Percentiles rank a stretch among this genome's conserved stretches.
Conservation (phyloP, 2,888 invertebrate species). For the Parnassius apollo region DNA sequence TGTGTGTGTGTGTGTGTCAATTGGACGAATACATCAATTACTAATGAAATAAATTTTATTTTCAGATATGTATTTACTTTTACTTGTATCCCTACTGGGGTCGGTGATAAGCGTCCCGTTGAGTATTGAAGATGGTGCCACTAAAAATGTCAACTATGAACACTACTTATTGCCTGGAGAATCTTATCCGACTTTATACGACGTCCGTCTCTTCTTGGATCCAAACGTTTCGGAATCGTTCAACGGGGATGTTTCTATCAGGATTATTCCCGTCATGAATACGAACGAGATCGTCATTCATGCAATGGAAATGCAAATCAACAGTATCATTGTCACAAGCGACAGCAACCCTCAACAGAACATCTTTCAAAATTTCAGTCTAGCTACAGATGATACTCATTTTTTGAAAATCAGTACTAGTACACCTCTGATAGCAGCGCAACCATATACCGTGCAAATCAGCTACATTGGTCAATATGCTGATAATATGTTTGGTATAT, state of each 20-base stretch:
- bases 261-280: slow-evolving; percentile 44
- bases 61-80: slow-evolving; percentile 66
- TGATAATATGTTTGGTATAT: slow-evolving; percentile 83
- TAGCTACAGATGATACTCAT: slow-evolving; percentile 63
- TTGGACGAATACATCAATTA: too few relatives aligned
- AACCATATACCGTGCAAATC: slow-evolving; percentile 75
- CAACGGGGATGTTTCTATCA: slow-evolving; percentile 67
- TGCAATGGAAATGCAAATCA: slow-evolving; percentile 65
- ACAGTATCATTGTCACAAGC: slow-evolving; percentile 40
- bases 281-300: slow-evolving; percentile 67
- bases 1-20: too few relatives aligned
- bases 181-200: slow-evolving; percentile 77
- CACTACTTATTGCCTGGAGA: slow-evolving; percentile 77
- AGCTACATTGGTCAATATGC: slow-evolving; percentile 80
- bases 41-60: slow-evolving; percentile 27
- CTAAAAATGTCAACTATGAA: slow-evolving; percentile 37
- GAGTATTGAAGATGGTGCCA: slow-evolving; percentile 25
- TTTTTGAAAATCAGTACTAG: slow-evolving; percentile 71
- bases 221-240: slow-evolving; percentile 64
- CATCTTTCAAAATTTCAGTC: slow-evolving; percentile 37
- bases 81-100: slow-evolving; percentile 53
- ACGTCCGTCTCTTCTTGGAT: slow-evolving; percentile 69
- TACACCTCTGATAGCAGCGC: slow-evolving; percentile 46
- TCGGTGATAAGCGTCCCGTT: slow-evolving; percentile 46
- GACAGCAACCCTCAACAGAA: slow-evolving; percentile 36